phyloP scores from a whole-genome alignment of 2,113 vertebrate species.

The Pelodiscus sinensis region DNA sequence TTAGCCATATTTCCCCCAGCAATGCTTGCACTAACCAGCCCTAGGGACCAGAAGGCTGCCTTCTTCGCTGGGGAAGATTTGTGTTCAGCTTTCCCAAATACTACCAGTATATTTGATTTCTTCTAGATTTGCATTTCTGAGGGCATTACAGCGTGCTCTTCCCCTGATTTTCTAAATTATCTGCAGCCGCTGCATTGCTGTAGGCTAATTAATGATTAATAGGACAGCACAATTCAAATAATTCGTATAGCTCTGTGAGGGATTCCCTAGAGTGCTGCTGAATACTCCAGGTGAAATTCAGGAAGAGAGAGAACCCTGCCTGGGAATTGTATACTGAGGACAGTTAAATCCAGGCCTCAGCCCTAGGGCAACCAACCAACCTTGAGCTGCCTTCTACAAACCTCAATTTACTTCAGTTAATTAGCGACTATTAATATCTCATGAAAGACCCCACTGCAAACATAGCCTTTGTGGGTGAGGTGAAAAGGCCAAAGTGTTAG shows the following conservation, averaged over 20 bases:
- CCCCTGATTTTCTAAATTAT: conserved; percentile 58
- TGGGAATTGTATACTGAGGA: neutral
- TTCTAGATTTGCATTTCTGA: conserved; percentile 44
- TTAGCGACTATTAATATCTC: rapidly evolving
- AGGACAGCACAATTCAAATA: conserved; percentile 62
- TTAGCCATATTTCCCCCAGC: neutral
- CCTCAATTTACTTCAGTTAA: neutral
- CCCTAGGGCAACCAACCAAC: neutral
- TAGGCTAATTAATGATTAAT: conserved; percentile 66
- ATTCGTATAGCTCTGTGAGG: conserved; percentile 43
- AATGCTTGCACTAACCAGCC: neutral
- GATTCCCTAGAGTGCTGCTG: conserved; percentile 42
- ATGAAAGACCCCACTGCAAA: neutral
- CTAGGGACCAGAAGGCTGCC: neutral
- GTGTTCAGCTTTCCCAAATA: conserved; percentile 11
- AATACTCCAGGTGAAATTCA: neutral
- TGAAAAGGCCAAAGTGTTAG: neutral
- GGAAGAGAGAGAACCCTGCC: neutral
- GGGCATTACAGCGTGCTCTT: conserved; percentile 35
- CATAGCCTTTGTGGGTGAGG: neutral
- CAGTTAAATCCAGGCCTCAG: neutral
- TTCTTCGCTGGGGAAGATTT: neutral
- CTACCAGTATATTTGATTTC: conserved; percentile 10
- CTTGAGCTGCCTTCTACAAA: neutral
- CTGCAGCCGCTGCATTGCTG: conserved; percentile 57